phyloP scores from a whole-genome alignment of 1,140 invertebrate genomes.

The Ceratina japonica region DNA sequence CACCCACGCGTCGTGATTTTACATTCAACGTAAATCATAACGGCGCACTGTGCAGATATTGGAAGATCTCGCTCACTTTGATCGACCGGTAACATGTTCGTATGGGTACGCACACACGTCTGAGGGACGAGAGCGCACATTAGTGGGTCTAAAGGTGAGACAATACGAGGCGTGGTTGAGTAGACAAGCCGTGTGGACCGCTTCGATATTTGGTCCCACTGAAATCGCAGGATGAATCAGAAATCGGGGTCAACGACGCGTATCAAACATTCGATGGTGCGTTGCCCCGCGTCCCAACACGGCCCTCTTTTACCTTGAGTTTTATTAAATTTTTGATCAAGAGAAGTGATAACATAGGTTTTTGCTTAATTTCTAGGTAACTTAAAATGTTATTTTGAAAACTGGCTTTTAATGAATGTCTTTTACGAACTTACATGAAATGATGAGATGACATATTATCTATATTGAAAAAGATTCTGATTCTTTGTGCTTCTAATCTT shows the following conservation, averaged over 20 bases:
- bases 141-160: constrained; percentile 43
- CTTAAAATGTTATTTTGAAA: too few species aligned
- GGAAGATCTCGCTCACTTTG: constrained; percentile 38
- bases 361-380: background rate
- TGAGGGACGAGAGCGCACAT: constrained; percentile 23
- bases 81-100: constrained; percentile 40
- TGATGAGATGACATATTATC: too few species aligned
- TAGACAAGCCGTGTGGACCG: constrained; percentile 29
- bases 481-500: too few species aligned
- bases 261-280: constrained; percentile 47
- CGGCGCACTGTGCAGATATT: constrained; percentile 23
- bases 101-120: background rate
- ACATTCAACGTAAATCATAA: constrained; percentile 35
- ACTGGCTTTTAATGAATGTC: too few species aligned
- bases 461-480: too few species aligned
- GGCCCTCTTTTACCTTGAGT: constrained; percentile 3
- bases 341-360: background rate
- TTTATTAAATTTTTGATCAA: background rate
- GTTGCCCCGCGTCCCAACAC: constrained; percentile 29
- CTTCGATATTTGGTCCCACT: constrained; percentile 39
- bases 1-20: constrained; percentile 46
- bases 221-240: constrained; percentile 54
- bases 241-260: constrained; percentile 49
- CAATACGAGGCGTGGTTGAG: constrained; percentile 53
- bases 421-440: too few species aligned